Percentiles rank a stretch among this genome's conserved stretches.
Conservation (phyloP, 2,797 vertebrate species). For the Loris lydekkerianus region DNA sequence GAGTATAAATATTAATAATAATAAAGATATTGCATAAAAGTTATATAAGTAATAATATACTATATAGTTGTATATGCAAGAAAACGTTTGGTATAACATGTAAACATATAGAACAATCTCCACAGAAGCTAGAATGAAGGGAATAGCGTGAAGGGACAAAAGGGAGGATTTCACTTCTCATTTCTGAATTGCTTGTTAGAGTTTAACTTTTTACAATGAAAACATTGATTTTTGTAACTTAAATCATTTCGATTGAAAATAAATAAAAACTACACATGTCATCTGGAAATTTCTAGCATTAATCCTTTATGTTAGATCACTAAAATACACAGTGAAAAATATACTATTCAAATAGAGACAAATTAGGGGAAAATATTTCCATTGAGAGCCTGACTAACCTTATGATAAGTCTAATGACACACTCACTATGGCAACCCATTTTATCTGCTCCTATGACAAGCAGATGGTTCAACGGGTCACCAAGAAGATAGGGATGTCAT, state of each 20-base stretch:
- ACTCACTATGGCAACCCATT: conserved; percentile 47
- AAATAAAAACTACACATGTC: conserved; percentile 15
- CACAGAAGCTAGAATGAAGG: not conserved
- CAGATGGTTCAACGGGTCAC: not conserved
- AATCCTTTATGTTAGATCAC: conserved; percentile 7
- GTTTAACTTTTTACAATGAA: conserved; percentile 33
- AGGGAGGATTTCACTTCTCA: not conserved
- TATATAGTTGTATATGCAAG: not conserved
- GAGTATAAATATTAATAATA: conserved; percentile 57
- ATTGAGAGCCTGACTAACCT: conserved; percentile 62
- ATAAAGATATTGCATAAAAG: not conserved
- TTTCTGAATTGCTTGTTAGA: not conserved
- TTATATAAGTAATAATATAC: not conserved
- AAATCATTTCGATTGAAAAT: conserved; percentile 33
- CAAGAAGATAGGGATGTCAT: conserved; percentile 7
- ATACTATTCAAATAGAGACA: conserved; percentile 37
- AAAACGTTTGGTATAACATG: conserved; percentile 33
- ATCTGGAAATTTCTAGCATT: conserved; percentile 41
- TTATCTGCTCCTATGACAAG: conserved; percentile 22
- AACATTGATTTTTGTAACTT: conserved; percentile 44
- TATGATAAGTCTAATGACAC: conserved; percentile 49
- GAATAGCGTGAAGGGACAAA: not conserved
- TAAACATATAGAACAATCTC: not conserved
- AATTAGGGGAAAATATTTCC: conserved; percentile 69
- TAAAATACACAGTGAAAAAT: conserved; percentile 44